Conservation (phyloP, 2,797 vertebrate species). For the Pangasius mekongensis region DNA sequence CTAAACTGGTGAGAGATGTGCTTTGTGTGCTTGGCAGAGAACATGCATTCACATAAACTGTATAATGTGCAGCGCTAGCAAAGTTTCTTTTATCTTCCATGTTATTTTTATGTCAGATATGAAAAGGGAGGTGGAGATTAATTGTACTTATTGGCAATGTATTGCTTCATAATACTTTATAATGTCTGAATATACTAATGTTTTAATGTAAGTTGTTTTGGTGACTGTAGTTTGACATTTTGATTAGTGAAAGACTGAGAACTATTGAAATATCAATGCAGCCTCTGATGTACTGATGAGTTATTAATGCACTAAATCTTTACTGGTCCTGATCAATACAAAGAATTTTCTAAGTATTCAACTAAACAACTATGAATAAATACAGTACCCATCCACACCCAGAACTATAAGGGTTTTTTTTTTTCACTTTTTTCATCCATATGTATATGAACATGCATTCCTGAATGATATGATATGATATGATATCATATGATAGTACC, state of each 20-base stretch:
- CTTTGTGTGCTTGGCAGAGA: constrained; percentile 21
- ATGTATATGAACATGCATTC: background rate
- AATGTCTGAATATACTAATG: background rate
- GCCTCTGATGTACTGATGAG: background rate
- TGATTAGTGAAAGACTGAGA: background rate
- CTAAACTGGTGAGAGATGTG: background rate
- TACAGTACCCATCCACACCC: background rate
- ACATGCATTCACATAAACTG: background rate
- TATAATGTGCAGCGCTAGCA: background rate
- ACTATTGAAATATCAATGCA: background rate
- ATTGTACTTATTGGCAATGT: background rate
- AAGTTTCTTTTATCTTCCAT: background rate
- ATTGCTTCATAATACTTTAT: background rate
- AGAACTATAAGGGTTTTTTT: background rate
- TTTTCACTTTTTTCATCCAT: background rate
- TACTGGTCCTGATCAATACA: background rate
- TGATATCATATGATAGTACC: background rate
- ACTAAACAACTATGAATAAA: background rate
- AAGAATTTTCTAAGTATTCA: background rate
- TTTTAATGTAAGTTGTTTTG: background rate
- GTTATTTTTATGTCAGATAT: background rate
- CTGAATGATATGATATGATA: background rate
- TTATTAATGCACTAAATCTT: background rate
- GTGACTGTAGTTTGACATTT: background rate
- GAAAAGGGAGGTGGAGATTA: background rate